Evolutionary conservation across 2,797 vertebrate genomes (phyloP), one percentile per base, ranked within the genome.

Genomic region (Darevskia nairensis): DNA sequence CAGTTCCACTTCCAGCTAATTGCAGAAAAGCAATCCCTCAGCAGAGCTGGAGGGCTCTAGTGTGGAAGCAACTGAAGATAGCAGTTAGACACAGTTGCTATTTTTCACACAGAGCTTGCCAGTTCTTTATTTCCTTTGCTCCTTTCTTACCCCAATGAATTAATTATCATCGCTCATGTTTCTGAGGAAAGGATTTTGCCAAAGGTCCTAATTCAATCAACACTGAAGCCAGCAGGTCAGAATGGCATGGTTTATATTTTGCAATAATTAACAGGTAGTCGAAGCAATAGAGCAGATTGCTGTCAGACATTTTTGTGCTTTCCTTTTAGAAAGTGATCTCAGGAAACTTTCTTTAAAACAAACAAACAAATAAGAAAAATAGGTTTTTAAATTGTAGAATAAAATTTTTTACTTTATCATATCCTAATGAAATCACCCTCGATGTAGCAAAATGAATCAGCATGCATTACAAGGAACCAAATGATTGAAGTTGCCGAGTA

Each of bases 71-170:
- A 59, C 39, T 8, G 10, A 23, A 86, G 75, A 74, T 39, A 81
- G 27, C 68, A 74, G 71, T 32, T 39, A 61, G 10, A 44, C 19
- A 23, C 39, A n/a, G 50, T 11, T 64, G 78, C 35, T 61, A 64
- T 82, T 87, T 87, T 80, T 46, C 69, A 61, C 69, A 66, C 23
- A 55, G 32, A 82, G 82, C 50, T 76, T 87, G n/a, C 25, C 21
- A 90, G 86, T 92, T 85, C 86, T 89, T 95, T 91, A 91, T 93
- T 85, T 95, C 92, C 92, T 91, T 17, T 94, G 90, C 92, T 93
- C 80, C 90, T 94, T 84, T 89, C 93, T 92, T 93, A 93, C 50
- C 25, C n/a, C 82, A 27, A 71, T 87, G 86, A 94, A 89, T 87
- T 92, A 86, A 90, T 86, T 93, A 90, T 89, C 92, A 91, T 93